A percentile compares a stretch with the other conserved stretches of the same genome.
Conservation (phyloP, 2,888 invertebrate genomes). For the Volucella inanis region DNA sequence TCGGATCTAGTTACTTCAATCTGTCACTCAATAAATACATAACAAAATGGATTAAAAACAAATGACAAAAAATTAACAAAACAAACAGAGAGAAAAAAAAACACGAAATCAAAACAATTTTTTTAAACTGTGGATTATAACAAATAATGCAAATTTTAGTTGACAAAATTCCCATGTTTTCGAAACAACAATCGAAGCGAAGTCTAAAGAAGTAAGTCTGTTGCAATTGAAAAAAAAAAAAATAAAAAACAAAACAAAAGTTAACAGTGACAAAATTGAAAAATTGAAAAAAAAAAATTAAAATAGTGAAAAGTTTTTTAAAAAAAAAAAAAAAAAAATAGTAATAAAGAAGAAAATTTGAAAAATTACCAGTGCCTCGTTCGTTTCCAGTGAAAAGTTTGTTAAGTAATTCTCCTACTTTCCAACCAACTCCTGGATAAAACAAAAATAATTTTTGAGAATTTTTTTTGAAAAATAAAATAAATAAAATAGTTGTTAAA, state of each 20-base stretch:
- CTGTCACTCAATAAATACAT: constrained; percentile 29
- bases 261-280: constrained; percentile 67
- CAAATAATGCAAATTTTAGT: constrained; percentile 83
- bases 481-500: constrained; percentile 39
- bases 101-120: constrained; percentile 67
- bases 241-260: constrained; percentile 52
- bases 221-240: constrained; percentile 33
- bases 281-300: constrained; percentile 28
- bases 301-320: constrained; percentile 24
- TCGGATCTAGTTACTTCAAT: constrained; percentile 22
- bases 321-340: constrained; percentile 28
- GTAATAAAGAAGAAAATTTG: constrained; percentile 13
- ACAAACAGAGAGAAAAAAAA: constrained; percentile 53
- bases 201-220: constrained; percentile 83
- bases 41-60: constrained; percentile 61
- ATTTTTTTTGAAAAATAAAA: constrained; percentile 21
- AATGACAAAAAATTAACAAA: constrained; percentile 1
- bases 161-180: constrained; percentile 83
- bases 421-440: constrained; percentile 58
- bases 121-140: constrained; percentile 76
- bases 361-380: constrained; percentile 31
- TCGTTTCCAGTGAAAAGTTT: constrained; percentile 64
- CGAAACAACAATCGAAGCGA: constrained; percentile 83
- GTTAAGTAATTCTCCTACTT: constrained; percentile 20
- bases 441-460: constrained; percentile 5